Conservation (phyloP, 2,113 vertebrate genomes). For the Hippolais icterina region DNA sequence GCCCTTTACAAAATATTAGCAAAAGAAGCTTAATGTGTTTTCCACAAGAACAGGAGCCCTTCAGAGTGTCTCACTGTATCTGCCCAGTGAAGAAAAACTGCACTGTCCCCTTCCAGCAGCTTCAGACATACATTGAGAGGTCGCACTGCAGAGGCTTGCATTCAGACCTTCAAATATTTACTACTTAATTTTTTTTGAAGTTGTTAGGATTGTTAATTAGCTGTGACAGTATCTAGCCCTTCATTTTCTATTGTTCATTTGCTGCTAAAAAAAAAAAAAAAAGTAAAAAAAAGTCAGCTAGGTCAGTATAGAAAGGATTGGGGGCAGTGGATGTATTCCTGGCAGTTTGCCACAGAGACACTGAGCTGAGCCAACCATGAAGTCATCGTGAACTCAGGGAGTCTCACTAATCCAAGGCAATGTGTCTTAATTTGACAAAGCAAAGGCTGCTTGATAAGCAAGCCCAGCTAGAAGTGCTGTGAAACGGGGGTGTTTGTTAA, state of each 20-base stretch:
- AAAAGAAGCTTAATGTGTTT: slow-evolving; percentile 55
- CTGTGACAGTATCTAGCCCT: slow-evolving; percentile 47
- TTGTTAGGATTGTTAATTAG: slow-evolving; percentile 66
- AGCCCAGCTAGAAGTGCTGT: slow-evolving; percentile 49
- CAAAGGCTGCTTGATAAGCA: slow-evolving; percentile 78
- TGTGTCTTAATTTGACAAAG: slow-evolving; percentile 84
- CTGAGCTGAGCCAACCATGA: slow-evolving; percentile 80
- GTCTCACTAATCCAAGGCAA: slow-evolving; percentile 78
- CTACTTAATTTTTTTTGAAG: slow-evolving; percentile 24
- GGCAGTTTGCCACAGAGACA: slow-evolving; percentile 76
- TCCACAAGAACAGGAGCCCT: slow-evolving; percentile 63
- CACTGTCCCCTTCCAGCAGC: background rate
- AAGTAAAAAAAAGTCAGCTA: slow-evolving; percentile 62
- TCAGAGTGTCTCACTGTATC: slow-evolving; percentile 47
- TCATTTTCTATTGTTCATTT: slow-evolving; percentile 51
- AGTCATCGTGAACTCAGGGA: slow-evolving; percentile 82
- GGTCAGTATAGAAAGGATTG: slow-evolving; percentile 61
- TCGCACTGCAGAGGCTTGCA: background rate
- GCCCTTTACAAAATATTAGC: slow-evolving; percentile 68
- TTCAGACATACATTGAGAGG: background rate
- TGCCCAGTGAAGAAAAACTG: slow-evolving; percentile 6
- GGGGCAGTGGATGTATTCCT: slow-evolving; percentile 75
- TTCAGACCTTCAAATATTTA: slow-evolving; percentile 67
- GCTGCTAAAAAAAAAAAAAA: background rate
- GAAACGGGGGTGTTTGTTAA: slow-evolving; percentile 52